A percentile compares a stretch with the other conserved stretches of the same genome.
Evolutionary conservation across 2,888 invertebrate genomes (phyloP).

Genomic region (Leptura quadrifasciata): DNA sequence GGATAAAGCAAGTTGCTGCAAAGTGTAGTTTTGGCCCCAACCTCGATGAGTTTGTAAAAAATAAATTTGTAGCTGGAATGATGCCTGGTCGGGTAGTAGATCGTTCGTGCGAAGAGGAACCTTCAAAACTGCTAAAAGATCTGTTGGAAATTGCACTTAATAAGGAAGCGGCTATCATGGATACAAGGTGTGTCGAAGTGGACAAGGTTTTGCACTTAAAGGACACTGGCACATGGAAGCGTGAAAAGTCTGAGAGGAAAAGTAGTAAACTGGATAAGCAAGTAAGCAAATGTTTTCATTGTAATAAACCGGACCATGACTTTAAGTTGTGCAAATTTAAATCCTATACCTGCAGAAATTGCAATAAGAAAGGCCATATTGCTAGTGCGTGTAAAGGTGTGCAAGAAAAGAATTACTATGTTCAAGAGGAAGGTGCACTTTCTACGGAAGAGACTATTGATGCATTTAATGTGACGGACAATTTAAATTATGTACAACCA

Average conservation of each 20-base stretch:
- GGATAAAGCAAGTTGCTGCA: background rate
- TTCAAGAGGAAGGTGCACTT: background rate
- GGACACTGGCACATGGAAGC: background rate
- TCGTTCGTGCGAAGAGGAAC: background rate
- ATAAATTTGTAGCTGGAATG: background rate
- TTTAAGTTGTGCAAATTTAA: background rate
- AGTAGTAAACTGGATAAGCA: background rate
- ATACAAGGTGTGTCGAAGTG: background rate
- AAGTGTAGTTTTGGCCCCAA: background rate
- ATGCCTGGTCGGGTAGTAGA: background rate
- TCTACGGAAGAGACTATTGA: background rate
- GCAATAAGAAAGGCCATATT: background rate
- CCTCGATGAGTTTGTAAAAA: background rate
- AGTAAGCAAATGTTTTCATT: conserved; percentile 8
- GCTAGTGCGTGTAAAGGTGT: background rate
- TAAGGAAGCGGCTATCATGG: background rate
- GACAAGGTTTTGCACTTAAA: background rate
- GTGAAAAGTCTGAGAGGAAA: background rate
- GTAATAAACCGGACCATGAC: background rate
- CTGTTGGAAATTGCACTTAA: background rate
- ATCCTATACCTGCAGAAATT: background rate
- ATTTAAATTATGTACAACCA: conserved; percentile 4
- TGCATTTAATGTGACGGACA: background rate
- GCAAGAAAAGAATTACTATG: background rate
- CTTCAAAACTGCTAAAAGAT: background rate